These are phyloP conservation scores for Callaeas wilsoni DNA, from an alignment of 2,113 vertebrate species.

Conservation along the genomic window DNA sequence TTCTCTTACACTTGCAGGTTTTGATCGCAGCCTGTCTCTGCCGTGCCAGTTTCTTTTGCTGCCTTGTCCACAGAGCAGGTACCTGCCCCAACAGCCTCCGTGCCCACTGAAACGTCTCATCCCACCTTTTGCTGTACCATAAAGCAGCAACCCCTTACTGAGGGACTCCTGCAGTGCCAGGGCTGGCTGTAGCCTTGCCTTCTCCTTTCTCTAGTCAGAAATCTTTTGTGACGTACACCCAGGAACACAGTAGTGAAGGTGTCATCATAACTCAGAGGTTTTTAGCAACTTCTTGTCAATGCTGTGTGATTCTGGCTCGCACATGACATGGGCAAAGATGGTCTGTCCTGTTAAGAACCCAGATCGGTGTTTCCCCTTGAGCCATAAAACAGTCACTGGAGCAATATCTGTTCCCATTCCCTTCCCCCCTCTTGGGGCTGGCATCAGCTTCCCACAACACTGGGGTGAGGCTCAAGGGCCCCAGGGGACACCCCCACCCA, in stretches of 20 bases:
- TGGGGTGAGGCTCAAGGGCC: neutral
- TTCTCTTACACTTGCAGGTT: neutral
- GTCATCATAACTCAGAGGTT: neutral
- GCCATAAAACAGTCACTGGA: neutral
- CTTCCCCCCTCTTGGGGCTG: neutral
- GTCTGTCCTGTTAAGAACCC: neutral
- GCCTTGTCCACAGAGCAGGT: neutral
- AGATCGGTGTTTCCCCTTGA: rapidly evolving
- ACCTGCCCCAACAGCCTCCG: neutral
- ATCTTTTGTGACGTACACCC: neutral
- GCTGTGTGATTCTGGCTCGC: neutral
- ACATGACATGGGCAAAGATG: neutral
- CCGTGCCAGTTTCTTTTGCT: neutral
- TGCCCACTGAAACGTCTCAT: rapidly evolving
- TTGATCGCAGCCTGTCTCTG: neutral
- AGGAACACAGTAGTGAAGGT: neutral
- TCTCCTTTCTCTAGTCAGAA: neutral
- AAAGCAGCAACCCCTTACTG: neutral
- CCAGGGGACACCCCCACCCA: rapidly evolving
- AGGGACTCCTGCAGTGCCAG: neutral
- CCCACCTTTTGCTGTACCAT: rapidly evolving
- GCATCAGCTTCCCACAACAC: rapidly evolving
- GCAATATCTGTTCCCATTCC: rapidly evolving
- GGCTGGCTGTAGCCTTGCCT: neutral
- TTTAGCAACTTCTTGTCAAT: neutral